A percentile compares a stretch with the other conserved stretches of the same genome.
phyloP scores from a whole-genome alignment of 2,113 vertebrate species.

The Gymnarchus niloticus region DNA sequence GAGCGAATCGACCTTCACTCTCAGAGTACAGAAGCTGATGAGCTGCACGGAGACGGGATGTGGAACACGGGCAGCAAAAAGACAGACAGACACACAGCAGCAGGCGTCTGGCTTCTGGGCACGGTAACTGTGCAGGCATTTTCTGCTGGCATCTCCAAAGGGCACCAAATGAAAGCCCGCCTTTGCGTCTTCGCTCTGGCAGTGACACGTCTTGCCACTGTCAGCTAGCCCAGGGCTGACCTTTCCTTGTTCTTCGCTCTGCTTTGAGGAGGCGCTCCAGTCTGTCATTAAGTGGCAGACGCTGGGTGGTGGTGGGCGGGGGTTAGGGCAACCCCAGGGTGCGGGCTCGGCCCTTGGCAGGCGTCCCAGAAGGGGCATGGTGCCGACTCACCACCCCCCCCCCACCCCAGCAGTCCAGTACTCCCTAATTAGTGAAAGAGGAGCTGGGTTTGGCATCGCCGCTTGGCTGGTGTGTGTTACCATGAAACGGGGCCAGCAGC shows the following conservation, averaged over 20 bases:
- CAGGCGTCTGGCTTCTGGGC: conserved; percentile 15
- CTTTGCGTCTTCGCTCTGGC: conserved; percentile 7
- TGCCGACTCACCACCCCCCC: not conserved
- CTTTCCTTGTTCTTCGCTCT: not conserved
- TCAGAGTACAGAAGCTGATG: not conserved
- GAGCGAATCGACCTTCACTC: not conserved
- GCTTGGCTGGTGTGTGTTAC: not conserved
- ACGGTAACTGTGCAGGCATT: not conserved
- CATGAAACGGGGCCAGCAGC: not conserved
- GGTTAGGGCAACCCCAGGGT: not conserved
- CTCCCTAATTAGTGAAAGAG: conserved; percentile 1
- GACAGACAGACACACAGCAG: not conserved
- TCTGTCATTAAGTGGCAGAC: conserved; percentile 2
- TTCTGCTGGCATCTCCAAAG: not conserved
- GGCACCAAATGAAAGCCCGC: not conserved
- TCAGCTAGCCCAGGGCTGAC: not conserved
- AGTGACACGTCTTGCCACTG: not conserved
- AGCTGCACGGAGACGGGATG: not conserved
- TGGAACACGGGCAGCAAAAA: not conserved
- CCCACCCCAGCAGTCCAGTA: not conserved
- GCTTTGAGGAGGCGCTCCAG: not conserved
- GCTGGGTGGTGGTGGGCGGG: not conserved
- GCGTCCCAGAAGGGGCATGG: not conserved
- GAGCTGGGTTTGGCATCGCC: not conserved
- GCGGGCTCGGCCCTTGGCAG: not conserved